phyloP scores from a whole-genome alignment of 2,888 invertebrate genomes.

The Bhutanitis thaidina region DNA sequence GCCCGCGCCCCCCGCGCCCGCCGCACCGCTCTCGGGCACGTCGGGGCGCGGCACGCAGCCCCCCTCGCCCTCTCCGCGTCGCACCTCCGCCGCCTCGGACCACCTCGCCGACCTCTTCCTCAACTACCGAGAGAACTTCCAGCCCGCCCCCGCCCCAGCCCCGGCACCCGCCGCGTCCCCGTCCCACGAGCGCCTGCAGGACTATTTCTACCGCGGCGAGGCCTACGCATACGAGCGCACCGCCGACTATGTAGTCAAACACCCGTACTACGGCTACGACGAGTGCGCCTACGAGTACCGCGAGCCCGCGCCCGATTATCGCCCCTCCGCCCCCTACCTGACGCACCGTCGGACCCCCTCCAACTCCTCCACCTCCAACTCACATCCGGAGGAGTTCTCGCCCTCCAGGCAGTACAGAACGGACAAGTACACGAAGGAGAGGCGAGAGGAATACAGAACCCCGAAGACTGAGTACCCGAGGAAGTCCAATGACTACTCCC shows the following conservation, averaged over 20 bases:
- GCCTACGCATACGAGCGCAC: slow-evolving; percentile 63
- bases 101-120: slow-evolving; percentile 83
- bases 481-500: slow-evolving; percentile 55
- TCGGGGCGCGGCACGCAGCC: slow-evolving; percentile 81
- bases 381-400: slow-evolving; percentile 73
- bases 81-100: slow-evolving; percentile 69
- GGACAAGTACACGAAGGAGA: slow-evolving; percentile 43
- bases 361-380: slow-evolving; percentile 82
- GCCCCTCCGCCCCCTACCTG: slow-evolving; percentile 54
- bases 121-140: slow-evolving; percentile 73
- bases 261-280: slow-evolving; percentile 65
- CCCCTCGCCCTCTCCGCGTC: slow-evolving; percentile 82
- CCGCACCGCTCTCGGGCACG: slow-evolving; percentile 47
- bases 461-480: slow-evolving; percentile 61
- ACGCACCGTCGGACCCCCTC: slow-evolving; percentile 89
- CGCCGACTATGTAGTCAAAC: slow-evolving; percentile 66
- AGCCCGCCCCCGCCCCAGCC: slow-evolving; percentile 70
- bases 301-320: slow-evolving; percentile 58
- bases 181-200: slow-evolving; percentile 50
- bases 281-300: slow-evolving; percentile 62
- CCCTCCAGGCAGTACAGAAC: slow-evolving; percentile 55
- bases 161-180: slow-evolving; percentile 72
- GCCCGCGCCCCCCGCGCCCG: slow-evolving; percentile 56
- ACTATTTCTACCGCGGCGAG: slow-evolving; percentile 57
- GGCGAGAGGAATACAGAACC: slow-evolving; percentile 46